A percentile compares a stretch with the other conserved stretches of the same genome.
phyloP scores from a whole-genome alignment of 2,113 vertebrate species.

The Microcebus murinus region DNA sequence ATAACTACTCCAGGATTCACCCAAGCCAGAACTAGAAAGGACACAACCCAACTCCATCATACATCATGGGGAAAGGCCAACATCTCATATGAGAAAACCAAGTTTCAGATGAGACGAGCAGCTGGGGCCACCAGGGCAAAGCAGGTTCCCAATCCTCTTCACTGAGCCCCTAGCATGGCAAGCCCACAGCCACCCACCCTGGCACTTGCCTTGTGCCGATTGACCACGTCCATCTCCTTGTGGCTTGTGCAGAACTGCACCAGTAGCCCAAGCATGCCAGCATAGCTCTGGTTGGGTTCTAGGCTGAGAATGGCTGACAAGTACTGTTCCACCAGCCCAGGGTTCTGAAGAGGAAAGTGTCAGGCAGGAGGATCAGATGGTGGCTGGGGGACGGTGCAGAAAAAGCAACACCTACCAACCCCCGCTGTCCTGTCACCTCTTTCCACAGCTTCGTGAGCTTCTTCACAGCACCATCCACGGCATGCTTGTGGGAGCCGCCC shows the following conservation, averaged over 20 bases:
- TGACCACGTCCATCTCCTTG: slow-evolving; percentile 90
- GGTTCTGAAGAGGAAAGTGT: slow-evolving; percentile 85
- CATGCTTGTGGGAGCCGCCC: slow-evolving; percentile 92
- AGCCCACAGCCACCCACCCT: background rate
- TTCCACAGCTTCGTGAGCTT: slow-evolving; percentile 93
- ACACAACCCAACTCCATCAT: background rate
- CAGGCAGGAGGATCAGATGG: background rate
- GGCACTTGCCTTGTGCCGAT: slow-evolving; percentile 89
- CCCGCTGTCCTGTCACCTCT: slow-evolving; percentile 84
- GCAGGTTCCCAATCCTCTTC: background rate
- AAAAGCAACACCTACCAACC: background rate
- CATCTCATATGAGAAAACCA: background rate
- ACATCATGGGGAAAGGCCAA: background rate
- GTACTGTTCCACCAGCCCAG: slow-evolving; percentile 92
- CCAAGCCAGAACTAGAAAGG: background rate
- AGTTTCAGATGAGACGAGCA: background rate
- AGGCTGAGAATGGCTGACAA: slow-evolving; percentile 90
- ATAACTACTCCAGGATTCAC: background rate
- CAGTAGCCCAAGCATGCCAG: slow-evolving; percentile 91
- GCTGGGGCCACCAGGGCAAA: background rate
- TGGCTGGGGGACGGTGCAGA: fast-evolving
- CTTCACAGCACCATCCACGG: slow-evolving; percentile 90
- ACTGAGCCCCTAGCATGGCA: fast-evolving
- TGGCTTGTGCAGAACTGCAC: slow-evolving; percentile 93
- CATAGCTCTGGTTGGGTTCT: slow-evolving; percentile 90